Evolutionary conservation across 2,797 vertebrate species (phyloP), one percentile per base, ranked within the genome.

Genomic region (Urocyon cinereoargenteus): DNA sequence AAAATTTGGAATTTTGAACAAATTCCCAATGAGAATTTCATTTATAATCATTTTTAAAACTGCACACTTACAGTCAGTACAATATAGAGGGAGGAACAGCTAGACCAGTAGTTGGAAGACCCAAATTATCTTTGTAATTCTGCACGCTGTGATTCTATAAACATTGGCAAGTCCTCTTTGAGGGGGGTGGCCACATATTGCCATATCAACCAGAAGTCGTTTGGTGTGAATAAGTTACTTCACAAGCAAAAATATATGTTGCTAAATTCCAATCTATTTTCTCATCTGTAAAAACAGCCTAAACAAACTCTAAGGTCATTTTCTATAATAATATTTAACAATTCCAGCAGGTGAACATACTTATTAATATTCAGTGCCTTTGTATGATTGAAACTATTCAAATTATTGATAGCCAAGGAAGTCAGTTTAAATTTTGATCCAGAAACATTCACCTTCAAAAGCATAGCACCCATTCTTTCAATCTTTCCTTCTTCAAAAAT

Each of bases 151-250:
- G 77, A 82, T 21, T 59, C 26, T 40, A 4, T 22, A 85, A 75
- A 62, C 26, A 18, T 5, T 1, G 2, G 5, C 36, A 22, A 24
- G 31, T 1, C 11, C 59, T 59, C 34, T 45, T 3, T 18, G 31
- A 55, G 14, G 2, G 22, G 6, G 1, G 15, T n/a, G 45, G 61
- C 18, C 2, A 22, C 16, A 8, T 0, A 3, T 7, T 0, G 0
- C 21, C 24, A 5, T 7, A 26, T 9, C 7, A n/a, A 15, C 8
- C 15, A 53, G 28, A 13, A 83, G 15, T 49, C 24, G 57, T 55
- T 7, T 2, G 22, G n/a, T 16, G 13, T 8, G 19, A 62, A 68
- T 62, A 57, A 93, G 49, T 4, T 70, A 62, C 53, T 31, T 51
- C 45, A 51, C 66, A 21, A 70, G 28, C 0, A n/a, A 75, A 61